Evolutionary conservation across 1,140 invertebrate species (phyloP).

Genomic region (Meteorus sp.): DNA sequence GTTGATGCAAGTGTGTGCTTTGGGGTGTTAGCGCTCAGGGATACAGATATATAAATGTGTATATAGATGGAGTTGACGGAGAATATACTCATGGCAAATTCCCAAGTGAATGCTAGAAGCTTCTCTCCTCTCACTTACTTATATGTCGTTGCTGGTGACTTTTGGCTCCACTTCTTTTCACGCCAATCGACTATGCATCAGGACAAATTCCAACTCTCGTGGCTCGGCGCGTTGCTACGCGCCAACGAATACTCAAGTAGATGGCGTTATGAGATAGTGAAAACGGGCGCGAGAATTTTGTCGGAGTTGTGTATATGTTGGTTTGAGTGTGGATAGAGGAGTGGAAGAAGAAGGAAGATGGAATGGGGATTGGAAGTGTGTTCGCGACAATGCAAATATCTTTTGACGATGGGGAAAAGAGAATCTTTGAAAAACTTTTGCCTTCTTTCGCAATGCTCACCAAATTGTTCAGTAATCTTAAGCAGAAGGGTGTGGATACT

Average conservation of each 20-base stretch:
- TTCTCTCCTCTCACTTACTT: too few relatives aligned
- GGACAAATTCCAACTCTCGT: conserved; percentile 35
- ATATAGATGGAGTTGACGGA: too few relatives aligned
- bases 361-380: neutral
- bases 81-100: too few relatives aligned
- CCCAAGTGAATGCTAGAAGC: too few relatives aligned
- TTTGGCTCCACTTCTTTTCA: conserved; percentile 22
- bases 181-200: conserved; percentile 49
- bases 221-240: conserved; percentile 6
- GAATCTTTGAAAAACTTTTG: conserved; percentile 4
- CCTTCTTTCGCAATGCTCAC: neutral
- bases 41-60: too few relatives aligned
- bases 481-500: too few relatives aligned
- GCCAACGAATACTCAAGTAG: conserved; percentile 25
- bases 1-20: too few relatives aligned
- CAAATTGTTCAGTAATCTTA: neutral
- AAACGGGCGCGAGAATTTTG: neutral
- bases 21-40: too few relatives aligned
- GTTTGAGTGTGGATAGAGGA: too few relatives aligned
- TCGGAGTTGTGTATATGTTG: conserved; percentile 2
- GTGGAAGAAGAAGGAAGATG: neutral
- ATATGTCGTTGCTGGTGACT: neutral
- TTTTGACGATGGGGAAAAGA: too few relatives aligned
- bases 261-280: neutral
- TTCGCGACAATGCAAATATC: neutral